These are phyloP conservation scores for Phodopus roborovskii DNA, from an alignment of 2,113 vertebrate genomes.

Conservation along the genomic window DNA sequence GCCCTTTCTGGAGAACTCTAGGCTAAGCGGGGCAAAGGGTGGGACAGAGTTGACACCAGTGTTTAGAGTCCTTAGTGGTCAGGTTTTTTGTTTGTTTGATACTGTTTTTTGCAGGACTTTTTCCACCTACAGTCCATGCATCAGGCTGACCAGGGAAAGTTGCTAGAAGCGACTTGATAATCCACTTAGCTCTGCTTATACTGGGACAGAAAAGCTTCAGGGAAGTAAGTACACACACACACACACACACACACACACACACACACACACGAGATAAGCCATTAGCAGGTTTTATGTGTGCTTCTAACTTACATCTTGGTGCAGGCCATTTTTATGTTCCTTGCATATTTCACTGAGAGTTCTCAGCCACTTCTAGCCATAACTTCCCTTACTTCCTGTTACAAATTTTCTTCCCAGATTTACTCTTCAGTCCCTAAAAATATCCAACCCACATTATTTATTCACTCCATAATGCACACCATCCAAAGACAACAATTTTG, in stretches of 20 bases:
- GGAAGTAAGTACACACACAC: slow-evolving; percentile 63
- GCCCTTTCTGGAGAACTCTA: slow-evolving; percentile 64
- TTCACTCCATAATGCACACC: slow-evolving; percentile 81
- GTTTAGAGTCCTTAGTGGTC: neutral
- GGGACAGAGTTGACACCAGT: neutral
- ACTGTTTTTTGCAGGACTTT: no score
- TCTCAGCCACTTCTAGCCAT: slow-evolving; percentile 51
- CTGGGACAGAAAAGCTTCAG: slow-evolving; percentile 65
- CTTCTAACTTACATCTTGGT: neutral
- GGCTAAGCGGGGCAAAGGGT: slow-evolving; percentile 20
- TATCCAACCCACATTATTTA: slow-evolving; percentile 79
- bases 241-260: slow-evolving; percentile 43
- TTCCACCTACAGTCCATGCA: neutral
- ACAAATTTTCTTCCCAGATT: slow-evolving; percentile 74
- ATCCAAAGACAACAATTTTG: slow-evolving; percentile 83
- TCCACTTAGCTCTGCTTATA: slow-evolving; percentile 1
- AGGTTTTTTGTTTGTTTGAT: neutral
- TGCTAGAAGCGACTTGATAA: neutral
- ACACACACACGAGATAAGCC: slow-evolving; percentile 53
- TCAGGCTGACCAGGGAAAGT: neutral
- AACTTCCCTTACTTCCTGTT: slow-evolving; percentile 68
- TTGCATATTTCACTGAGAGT: slow-evolving; percentile 67
- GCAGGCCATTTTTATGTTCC: slow-evolving; percentile 59
- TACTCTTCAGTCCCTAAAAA: slow-evolving; percentile 80
- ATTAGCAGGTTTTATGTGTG: slow-evolving; percentile 62